A percentile compares a stretch with the other conserved stretches of the same genome.
Evolutionary conservation across 2,113 vertebrate genomes (phyloP).

Genomic region (Mirounga angustirostris): DNA sequence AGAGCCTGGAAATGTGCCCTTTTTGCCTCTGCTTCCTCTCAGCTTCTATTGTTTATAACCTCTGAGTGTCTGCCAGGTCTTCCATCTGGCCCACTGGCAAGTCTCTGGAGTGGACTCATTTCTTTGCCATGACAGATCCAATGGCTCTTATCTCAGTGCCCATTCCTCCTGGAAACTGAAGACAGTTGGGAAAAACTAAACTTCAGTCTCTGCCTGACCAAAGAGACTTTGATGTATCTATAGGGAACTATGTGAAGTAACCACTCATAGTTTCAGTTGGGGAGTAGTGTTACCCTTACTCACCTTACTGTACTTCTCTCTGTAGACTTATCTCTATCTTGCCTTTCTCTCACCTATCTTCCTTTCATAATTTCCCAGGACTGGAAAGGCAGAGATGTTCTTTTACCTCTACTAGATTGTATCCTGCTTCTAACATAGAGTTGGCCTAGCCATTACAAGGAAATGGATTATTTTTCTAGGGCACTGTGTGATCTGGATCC

Average conservation of each 20-base stretch:
- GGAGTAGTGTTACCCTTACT: background rate
- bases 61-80: background rate
- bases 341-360: background rate
- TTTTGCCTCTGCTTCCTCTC: background rate
- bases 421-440: background rate
- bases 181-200: background rate
- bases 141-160: background rate
- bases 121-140: background rate
- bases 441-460: constrained; percentile 15
- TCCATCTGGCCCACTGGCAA: background rate
- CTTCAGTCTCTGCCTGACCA: background rate
- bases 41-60: background rate
- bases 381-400: background rate
- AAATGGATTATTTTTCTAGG: constrained; percentile 39
- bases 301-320: background rate
- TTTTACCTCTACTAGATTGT: background rate
- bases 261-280: background rate
- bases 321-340: background rate
- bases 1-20: background rate
- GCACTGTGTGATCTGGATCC: background rate
- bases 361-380: background rate
- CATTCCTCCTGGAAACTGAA: background rate
- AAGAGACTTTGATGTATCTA: background rate
- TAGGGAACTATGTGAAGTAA: background rate
- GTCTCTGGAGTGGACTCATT: background rate